A percentile compares a stretch with the other conserved stretches of the same genome.
Conservation (phyloP, 2,797 vertebrate genomes). For the Gadopsis marmoratus region DNA sequence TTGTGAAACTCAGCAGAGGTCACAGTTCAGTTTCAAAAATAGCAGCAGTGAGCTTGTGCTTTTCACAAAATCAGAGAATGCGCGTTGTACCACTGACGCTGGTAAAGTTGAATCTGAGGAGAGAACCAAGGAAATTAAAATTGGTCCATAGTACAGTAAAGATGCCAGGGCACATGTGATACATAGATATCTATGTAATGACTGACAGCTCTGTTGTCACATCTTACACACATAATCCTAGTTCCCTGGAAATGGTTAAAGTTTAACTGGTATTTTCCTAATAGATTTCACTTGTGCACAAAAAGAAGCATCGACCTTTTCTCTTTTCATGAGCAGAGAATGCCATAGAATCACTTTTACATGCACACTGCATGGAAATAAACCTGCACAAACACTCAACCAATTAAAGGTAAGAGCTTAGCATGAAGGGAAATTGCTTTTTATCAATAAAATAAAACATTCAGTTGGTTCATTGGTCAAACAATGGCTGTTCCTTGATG, state of each 20-base stretch:
- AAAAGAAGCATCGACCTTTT: not conserved
- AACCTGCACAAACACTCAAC: not conserved
- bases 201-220: constrained; percentile 23
- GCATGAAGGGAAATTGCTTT: constrained; percentile 4
- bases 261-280: constrained; percentile 46
- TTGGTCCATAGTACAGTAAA: not conserved
- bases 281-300: not conserved
- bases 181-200: constrained; percentile 23
- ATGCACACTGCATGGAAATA: not conserved
- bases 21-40: not conserved
- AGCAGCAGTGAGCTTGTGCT: not conserved
- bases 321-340: not conserved
- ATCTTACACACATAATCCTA: constrained; percentile 32
- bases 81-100: not conserved
- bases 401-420: not conserved
- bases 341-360: not conserved
- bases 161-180: constrained; percentile 38
- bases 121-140: not conserved
- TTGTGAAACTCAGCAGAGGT: not conserved
- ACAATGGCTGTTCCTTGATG: constrained; percentile 66
- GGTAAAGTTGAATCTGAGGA: not conserved
- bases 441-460: constrained; percentile 39
- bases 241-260: constrained; percentile 43
- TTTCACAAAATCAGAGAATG: not conserved
- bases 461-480: constrained; percentile 32